phyloP scores from a whole-genome alignment of 2,888 invertebrate species.

The Notodonta ziczac region DNA sequence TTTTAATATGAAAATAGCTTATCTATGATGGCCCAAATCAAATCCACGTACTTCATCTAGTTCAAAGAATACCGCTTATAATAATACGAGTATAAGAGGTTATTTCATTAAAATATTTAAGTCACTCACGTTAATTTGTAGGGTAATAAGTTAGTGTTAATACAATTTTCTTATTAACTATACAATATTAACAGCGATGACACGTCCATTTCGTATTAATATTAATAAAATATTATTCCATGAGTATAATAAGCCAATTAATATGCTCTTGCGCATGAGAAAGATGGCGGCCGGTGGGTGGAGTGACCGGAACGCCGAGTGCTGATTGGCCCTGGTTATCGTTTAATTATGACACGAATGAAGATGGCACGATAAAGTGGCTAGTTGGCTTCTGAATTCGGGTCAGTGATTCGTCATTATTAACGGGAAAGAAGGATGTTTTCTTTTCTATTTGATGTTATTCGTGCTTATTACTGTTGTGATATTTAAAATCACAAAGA shows the following conservation, averaged over 20 bases:
- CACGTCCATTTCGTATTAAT: conserved; percentile 16
- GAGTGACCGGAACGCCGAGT: conserved; percentile 55
- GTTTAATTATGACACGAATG: conserved; percentile 62
- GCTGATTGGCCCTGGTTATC: conserved; percentile 69
- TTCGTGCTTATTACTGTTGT: neutral
- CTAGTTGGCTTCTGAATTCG: conserved; percentile 33
- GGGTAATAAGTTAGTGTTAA: conserved; percentile 3
- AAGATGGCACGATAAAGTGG: conserved; percentile 52
- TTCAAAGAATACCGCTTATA: neutral
- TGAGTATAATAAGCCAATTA: conserved; percentile 54
- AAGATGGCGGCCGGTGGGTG: conserved; percentile 78
- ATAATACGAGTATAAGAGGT: neutral
- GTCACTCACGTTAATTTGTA: neutral
- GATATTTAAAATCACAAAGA: too few species aligned
- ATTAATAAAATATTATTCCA: conserved; percentile 26
- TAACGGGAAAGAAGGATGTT: conserved; percentile 9
- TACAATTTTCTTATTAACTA: neutral
- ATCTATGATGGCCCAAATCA: too few species aligned
- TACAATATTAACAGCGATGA: conserved; percentile 6
- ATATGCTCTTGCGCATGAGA: conserved; percentile 68
- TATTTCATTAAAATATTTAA: neutral
- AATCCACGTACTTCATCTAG: neutral
- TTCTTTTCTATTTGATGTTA: neutral
- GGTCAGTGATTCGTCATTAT: conserved; percentile 25
- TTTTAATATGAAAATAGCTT: too few species aligned